These are phyloP conservation scores for Aythya baeri DNA, from an alignment of 2,113 vertebrate species.

Conservation along the genomic window DNA sequence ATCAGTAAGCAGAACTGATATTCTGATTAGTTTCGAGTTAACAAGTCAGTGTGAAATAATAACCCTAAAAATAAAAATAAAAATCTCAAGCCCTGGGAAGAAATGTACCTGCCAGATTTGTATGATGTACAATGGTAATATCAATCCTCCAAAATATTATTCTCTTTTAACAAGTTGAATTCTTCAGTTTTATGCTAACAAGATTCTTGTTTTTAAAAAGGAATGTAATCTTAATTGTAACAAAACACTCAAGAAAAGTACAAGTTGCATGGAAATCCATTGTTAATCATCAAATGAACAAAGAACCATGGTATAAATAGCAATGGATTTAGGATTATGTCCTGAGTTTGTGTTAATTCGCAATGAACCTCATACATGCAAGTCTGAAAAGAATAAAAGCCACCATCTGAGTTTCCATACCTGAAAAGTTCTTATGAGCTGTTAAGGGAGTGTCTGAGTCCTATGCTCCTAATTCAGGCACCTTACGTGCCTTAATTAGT, in stretches of 20 bases:
- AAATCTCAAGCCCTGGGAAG: not conserved
- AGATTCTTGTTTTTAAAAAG: not conserved
- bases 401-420: not conserved
- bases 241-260: not conserved
- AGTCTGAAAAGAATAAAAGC: not conserved
- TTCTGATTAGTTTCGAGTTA: conserved; percentile 10
- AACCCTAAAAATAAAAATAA: not conserved
- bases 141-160: not conserved
- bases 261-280: not conserved
- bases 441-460: not conserved
- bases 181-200: not conserved
- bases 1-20: not conserved
- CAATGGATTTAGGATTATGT: not conserved
- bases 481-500: not conserved
- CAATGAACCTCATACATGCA: not conserved
- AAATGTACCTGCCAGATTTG: not conserved
- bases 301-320: not conserved
- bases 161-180: not conserved
- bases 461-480: not conserved
- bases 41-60: not conserved
- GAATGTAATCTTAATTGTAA: not conserved
- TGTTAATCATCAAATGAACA: not conserved
- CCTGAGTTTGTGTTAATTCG: not conserved
- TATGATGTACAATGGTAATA: not conserved
- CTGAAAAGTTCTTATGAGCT: not conserved